Evolutionary conservation across 2,888 invertebrate genomes (phyloP), one percentile per base, ranked within the genome.

Genomic region (Scaptomyza caliginosa): DNA sequence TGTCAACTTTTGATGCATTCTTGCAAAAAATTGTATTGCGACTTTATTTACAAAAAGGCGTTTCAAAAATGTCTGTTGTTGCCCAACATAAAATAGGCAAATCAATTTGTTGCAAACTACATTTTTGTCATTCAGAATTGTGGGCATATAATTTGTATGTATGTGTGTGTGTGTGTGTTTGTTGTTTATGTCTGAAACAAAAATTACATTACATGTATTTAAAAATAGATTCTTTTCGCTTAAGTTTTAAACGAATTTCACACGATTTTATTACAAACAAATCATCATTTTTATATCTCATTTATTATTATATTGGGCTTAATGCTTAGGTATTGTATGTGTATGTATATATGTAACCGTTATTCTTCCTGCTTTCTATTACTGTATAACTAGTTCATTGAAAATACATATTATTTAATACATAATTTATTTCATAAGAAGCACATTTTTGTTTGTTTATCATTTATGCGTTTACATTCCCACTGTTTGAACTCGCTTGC

Each of bases 21-120:
- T 56, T 50, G 58, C 51, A 56, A 70, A 69, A 69, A 64, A 43
- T 30, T 51, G 2, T 24, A 54, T 43, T 78, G 67, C 52, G 69
- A 63, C 66, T 74, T 76, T 86, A 86, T 86, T 88, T 86, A 86
- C 86, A 86, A 81, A 88, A 86, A 83, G 84, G 66, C 76, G 48
- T 84, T 46, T 72, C 62, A 16, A 52, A 49, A 67, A 39, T 34
- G 28, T 64, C 40, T 16, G 11, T 45, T 68, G 52, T 43, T 62
- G 56, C 48, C 52, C 32, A 57, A 62, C 38, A 45, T 13, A 70
- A 74, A 57, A 34, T 28, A 54, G 38, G 45, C 51, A 19, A 38
- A 28, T 49, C 23, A 74, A 45, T 23, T 23, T 68, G 30, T 49
- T 45, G 40, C 32, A 52, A 70, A 58, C 26, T 7, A 52, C 49